Evolutionary conservation across 1,140 invertebrate genomes (phyloP).

Genomic region (Planococcus citri): DNA sequence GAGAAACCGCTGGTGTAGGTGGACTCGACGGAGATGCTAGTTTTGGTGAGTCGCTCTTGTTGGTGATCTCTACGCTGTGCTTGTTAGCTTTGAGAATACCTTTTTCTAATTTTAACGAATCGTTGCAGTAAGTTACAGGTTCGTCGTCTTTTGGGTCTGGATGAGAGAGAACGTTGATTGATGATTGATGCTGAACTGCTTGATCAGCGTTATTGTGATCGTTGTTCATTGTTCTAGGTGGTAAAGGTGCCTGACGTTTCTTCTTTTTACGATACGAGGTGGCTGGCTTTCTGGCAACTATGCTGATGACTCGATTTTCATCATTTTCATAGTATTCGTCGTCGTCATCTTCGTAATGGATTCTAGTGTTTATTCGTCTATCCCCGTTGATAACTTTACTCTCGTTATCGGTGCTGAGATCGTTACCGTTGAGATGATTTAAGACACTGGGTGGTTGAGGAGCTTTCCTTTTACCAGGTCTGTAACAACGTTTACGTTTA

Average conservation of each 20-base stretch:
- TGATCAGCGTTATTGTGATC: background rate
- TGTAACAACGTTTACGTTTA: conserved; percentile 42
- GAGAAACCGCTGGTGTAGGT: conserved; percentile 35
- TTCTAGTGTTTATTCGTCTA: too few relatives aligned
- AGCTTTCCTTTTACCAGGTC: conserved; percentile 58
- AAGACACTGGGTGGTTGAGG: conserved; percentile 46
- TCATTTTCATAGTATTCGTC: too few relatives aligned
- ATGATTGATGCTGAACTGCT: conserved; percentile 24
- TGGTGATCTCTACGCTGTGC: conserved; percentile 19
- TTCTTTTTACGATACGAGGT: conserved; percentile 37
- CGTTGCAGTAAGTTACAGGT: conserved; percentile 32
- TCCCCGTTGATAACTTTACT: too few relatives aligned
- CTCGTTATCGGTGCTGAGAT: too few relatives aligned
- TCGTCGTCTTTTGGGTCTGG: background rate
- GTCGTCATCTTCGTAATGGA: too few relatives aligned
- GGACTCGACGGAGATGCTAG: conserved; percentile 23
- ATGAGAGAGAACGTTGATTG: conserved; percentile 22
- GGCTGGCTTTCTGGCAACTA: conserved; percentile 14
- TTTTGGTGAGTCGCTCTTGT: background rate
- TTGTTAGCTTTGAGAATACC: conserved; percentile 35
- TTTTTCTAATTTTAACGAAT: conserved; percentile 38
- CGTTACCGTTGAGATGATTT: too few relatives aligned
- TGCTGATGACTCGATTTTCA: background rate
- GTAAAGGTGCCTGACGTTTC: conserved; percentile 46
- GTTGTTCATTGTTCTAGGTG: conserved; percentile 33